phyloP scores from a whole-genome alignment of 2,113 vertebrate genomes.

The Lontra canadensis region DNA sequence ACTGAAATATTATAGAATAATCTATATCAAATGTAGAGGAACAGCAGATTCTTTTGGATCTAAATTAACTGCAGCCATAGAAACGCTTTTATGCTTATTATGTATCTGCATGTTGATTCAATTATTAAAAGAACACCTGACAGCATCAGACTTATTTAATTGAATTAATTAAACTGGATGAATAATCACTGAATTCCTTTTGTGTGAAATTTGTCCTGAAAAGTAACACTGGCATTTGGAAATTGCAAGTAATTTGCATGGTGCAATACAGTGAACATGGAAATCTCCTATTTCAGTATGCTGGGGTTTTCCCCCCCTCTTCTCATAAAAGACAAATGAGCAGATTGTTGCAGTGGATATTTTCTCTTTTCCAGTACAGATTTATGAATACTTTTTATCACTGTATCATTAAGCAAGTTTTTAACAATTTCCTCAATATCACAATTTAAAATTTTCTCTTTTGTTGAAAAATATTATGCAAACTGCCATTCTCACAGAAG shows the following conservation, averaged over 20 bases:
- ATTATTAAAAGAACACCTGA: conserved; percentile 95
- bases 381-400: conserved; percentile 64
- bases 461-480: conserved; percentile 69
- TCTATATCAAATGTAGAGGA: conserved; percentile 90
- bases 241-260: conserved; percentile 87
- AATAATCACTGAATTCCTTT: conserved; percentile 89
- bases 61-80: conserved; percentile 92
- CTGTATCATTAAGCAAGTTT: conserved; percentile 74
- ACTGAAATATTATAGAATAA: conserved; percentile 93
- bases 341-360: conserved; percentile 74
- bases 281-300: conserved; percentile 79
- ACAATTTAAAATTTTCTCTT: conserved; percentile 63
- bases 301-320: conserved; percentile 71
- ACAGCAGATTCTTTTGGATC: conserved; percentile 91
- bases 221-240: conserved; percentile 88
- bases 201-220: conserved; percentile 88
- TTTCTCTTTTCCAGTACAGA: conserved; percentile 70
- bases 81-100: conserved; percentile 94
- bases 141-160: conserved; percentile 93
- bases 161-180: conserved; percentile 94
- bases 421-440: conserved; percentile 64
- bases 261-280: conserved; percentile 82
- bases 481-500: conserved; percentile 57
- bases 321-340: conserved; percentile 81
- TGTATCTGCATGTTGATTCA: conserved; percentile 94